A percentile compares a stretch with the other conserved stretches of the same genome.
Conservation (phyloP, 1,140 invertebrate species). For the Drosophila jambulina region DNA sequence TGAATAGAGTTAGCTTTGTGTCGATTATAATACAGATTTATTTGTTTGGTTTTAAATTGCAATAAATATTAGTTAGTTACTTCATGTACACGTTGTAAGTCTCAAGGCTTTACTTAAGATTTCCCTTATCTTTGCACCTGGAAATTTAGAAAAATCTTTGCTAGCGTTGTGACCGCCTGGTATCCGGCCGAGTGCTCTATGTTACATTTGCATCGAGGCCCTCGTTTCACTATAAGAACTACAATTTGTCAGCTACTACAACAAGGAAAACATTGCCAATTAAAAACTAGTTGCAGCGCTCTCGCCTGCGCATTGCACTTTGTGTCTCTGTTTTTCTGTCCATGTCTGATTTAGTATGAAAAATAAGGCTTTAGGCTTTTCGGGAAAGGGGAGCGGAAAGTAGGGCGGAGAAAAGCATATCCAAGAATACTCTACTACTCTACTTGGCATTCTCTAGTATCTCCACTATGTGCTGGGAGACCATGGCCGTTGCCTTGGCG, state of each 20-base stretch:
- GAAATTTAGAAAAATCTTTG: constrained; percentile 43
- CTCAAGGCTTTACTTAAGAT: constrained; percentile 65
- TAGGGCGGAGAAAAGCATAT: constrained; percentile 25
- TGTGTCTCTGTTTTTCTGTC: constrained; percentile 18
- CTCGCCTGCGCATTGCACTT: constrained; percentile 49
- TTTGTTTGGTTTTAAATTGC: constrained; percentile 69
- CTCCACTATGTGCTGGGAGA: constrained; percentile 87
- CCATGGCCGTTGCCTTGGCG: constrained; percentile 90
- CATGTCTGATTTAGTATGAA: constrained; percentile 31
- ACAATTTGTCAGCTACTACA: constrained; percentile 51
- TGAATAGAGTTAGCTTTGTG: neutral
- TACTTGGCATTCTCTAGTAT: constrained; percentile 72
- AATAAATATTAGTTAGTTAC: constrained; percentile 78
- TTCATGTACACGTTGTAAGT: constrained; percentile 73
- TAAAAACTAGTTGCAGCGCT: constrained; percentile 48
- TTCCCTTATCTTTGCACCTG: constrained; percentile 48
- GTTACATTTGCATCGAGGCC: constrained; percentile 60
- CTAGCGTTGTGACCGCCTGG: constrained; percentile 8
- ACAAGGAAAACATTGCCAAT: constrained; percentile 71
- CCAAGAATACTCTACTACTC: neutral
- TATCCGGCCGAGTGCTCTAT: constrained; percentile 44
- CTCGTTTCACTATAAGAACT: constrained; percentile 35
- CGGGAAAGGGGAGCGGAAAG: neutral
- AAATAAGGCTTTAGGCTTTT: constrained; percentile 39
- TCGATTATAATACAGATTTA: constrained; percentile 78